These are phyloP conservation scores for Papilio xuthus DNA, from an alignment of 1,140 invertebrate species.

Conservation along the genomic window DNA sequence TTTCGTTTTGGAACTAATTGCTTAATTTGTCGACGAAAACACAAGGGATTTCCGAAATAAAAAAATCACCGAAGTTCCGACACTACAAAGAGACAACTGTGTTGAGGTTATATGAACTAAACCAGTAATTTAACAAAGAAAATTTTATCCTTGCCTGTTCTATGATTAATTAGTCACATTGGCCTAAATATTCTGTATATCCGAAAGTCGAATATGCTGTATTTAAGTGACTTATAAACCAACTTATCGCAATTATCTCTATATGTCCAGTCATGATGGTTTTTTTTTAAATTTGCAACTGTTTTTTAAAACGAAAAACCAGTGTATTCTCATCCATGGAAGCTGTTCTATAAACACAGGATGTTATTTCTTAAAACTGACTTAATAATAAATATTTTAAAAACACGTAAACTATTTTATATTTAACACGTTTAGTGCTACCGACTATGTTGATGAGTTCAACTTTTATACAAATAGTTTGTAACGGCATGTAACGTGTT, in stretches of 20 bases:
- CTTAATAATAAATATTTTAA: background rate
- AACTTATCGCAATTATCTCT: background rate
- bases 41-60: background rate
- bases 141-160: too few species aligned
- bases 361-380: background rate
- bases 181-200: background rate
- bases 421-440: too few species aligned
- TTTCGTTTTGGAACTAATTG: background rate
- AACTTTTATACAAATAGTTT: too few species aligned
- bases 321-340: too few species aligned
- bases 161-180: too few species aligned
- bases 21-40: constrained; percentile 22
- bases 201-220: too few species aligned
- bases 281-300: background rate
- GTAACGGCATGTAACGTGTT: too few species aligned
- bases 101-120: background rate
- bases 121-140: background rate
- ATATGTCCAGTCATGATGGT: background rate
- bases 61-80: constrained; percentile 15
- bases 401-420: background rate
- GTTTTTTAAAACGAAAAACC: too few species aligned
- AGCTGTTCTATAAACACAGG: too few species aligned
- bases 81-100: background rate
- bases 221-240: too few species aligned
- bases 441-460: too few species aligned